A percentile compares a stretch with the other conserved stretches of the same genome.
phyloP scores from a whole-genome alignment of 2,113 vertebrate species.

The Colaptes auratus region DNA sequence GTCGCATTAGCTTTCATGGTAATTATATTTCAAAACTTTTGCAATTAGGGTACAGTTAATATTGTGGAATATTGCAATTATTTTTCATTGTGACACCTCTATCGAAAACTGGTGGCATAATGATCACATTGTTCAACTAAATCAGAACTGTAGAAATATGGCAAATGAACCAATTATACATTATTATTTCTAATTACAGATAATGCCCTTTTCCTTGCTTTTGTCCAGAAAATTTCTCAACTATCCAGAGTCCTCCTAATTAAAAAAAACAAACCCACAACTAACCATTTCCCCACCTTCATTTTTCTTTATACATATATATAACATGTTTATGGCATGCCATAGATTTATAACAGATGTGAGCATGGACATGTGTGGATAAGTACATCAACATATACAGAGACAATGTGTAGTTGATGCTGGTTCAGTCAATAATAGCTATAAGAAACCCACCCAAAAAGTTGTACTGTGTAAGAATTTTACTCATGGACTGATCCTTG shows the following conservation, averaged over 20 bases:
- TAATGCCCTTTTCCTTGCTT: constrained; percentile 82
- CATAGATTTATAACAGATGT: rapidly evolving
- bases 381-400: background rate
- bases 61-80: constrained; percentile 90
- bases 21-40: constrained; percentile 92
- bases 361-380: background rate
- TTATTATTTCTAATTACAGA: constrained; percentile 89
- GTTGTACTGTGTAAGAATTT: background rate
- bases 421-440: background rate
- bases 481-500: background rate
- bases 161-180: constrained; percentile 87
- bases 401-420: background rate
- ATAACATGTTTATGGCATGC: too few relatives aligned
- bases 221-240: constrained; percentile 81
- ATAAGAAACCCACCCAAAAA: background rate
- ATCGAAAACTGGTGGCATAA: constrained; percentile 86
- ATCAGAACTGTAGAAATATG: constrained; percentile 87
- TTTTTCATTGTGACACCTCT: constrained; percentile 89
- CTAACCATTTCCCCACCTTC: background rate
- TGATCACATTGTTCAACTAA: constrained; percentile 86
- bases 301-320: background rate
- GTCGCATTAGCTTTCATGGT: constrained; percentile 88
- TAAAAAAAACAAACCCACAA: background rate
- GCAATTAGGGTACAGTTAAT: constrained; percentile 89
- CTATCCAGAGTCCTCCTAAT: constrained; percentile 57